These are phyloP conservation scores for Drosophila recens DNA, from an alignment of 2,888 invertebrate genomes.

Conservation along the genomic window DNA sequence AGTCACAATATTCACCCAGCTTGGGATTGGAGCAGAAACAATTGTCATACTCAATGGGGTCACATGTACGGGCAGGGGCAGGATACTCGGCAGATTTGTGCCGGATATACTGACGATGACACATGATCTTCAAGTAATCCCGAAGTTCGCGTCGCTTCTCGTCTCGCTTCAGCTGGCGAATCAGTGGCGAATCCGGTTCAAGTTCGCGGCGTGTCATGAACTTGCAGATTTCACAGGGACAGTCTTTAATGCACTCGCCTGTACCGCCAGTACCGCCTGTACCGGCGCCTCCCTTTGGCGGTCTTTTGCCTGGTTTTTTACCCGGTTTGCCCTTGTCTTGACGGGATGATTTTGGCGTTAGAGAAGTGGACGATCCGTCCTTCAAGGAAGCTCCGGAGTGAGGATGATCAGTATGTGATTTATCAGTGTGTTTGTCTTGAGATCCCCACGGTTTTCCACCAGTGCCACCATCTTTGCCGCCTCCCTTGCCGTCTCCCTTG, in stretches of 20 bases:
- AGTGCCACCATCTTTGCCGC: background rate
- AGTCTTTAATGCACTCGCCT: conserved; percentile 10
- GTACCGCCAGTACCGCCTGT: background rate
- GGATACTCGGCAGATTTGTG: conserved; percentile 1
- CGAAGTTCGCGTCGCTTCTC: conserved; percentile 27
- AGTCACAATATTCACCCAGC: conserved; percentile 48
- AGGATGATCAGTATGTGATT: background rate
- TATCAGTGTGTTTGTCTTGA: background rate
- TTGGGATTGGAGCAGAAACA: conserved; percentile 41
- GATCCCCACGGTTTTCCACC: background rate
- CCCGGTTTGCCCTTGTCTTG: background rate
- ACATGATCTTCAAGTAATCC: conserved; percentile 17
- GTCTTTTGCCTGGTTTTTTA: background rate
- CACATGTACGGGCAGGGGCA: conserved; percentile 34
- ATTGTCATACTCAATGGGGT: conserved; percentile 39
- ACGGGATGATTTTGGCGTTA: background rate
- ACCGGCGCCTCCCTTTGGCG: background rate
- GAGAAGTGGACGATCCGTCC: too few species aligned
- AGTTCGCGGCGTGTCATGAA: conserved; percentile 3
- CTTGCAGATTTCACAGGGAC: conserved; percentile 20
- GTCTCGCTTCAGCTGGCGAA: conserved; percentile 37
- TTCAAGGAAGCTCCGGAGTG: background rate
- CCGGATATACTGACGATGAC: conserved; percentile 26
- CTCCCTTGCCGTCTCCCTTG: background rate
- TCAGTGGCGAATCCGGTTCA: conserved; percentile 42